A percentile compares a stretch with the other conserved stretches of the same genome.
phyloP scores from a whole-genome alignment of 2,888 invertebrate species.

The Netelia melanura region DNA sequence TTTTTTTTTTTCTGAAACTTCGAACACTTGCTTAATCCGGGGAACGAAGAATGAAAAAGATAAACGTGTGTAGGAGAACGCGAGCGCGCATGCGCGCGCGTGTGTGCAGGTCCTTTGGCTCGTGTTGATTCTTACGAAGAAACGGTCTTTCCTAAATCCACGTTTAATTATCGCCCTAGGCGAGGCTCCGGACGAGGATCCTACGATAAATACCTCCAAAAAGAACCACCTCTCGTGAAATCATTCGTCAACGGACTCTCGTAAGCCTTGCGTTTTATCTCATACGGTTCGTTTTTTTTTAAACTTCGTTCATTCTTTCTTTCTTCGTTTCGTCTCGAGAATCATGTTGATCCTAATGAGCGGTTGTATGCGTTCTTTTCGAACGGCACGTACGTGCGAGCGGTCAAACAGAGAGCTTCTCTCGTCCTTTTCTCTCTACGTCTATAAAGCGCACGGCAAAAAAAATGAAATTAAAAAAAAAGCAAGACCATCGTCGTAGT shows the following conservation, averaged over 20 bases:
- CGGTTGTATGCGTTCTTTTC: slow-evolving; percentile 56
- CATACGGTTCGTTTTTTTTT: slow-evolving; percentile 34
- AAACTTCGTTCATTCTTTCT: slow-evolving; percentile 11
- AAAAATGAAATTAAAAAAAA: neutral
- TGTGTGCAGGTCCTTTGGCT: slow-evolving; percentile 18
- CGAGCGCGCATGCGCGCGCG: slow-evolving; percentile 27
- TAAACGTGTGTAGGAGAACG: slow-evolving; percentile 32
- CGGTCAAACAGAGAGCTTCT: slow-evolving; percentile 47
- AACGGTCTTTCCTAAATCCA: slow-evolving; percentile 64
- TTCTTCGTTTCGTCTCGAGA: slow-evolving; percentile 47
- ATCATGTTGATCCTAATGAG: slow-evolving; percentile 65
- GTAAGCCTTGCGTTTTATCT: slow-evolving; percentile 31
- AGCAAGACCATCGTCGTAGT: slow-evolving; percentile 40
- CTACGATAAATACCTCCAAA: slow-evolving; percentile 39
- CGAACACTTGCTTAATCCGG: slow-evolving; percentile 59
- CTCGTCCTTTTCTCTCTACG: slow-evolving; percentile 17
- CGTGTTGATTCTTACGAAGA: slow-evolving; percentile 36
- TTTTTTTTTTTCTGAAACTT: slow-evolving; percentile 42
- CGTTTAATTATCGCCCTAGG: slow-evolving; percentile 69
- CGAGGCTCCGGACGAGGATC: slow-evolving; percentile 41
- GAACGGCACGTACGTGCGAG: slow-evolving; percentile 17
- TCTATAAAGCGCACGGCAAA: too few relatives aligned
- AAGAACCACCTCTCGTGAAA: slow-evolving; percentile 45
- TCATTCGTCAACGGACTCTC: slow-evolving; percentile 57
- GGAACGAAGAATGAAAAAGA: slow-evolving; percentile 37